phyloP scores from a whole-genome alignment of 2,888 invertebrate species.

The Hylaea fasciaria region DNA sequence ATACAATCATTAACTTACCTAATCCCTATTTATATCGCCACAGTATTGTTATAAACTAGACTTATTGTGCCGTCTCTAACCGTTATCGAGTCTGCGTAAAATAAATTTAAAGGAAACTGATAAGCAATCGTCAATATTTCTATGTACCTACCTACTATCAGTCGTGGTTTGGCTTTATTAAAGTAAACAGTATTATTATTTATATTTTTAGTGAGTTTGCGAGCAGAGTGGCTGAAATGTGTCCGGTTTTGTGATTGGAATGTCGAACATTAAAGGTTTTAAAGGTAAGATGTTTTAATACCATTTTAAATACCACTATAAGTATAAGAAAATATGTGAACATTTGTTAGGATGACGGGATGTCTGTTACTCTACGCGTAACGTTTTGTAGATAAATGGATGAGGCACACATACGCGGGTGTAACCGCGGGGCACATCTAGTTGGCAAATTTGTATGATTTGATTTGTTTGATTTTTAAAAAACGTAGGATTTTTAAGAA shows the following conservation, averaged over 20 bases:
- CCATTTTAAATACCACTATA: neutral
- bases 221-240: neutral
- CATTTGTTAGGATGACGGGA: neutral
- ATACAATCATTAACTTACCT: no score
- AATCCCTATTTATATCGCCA: no score
- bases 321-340: no score
- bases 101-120: slow-evolving; percentile 27
- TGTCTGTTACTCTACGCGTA: neutral
- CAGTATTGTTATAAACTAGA: no score
- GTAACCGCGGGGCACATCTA: no score
- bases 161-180: slow-evolving; percentile 5
- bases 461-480: no score
- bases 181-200: neutral
- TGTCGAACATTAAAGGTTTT: slow-evolving; percentile 10
- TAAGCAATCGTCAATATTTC: slow-evolving; percentile 24
- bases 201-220: neutral
- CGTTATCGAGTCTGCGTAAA: slow-evolving; percentile 9
- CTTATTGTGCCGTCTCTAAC: slow-evolving; percentile 8
- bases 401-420: neutral
- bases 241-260: slow-evolving; percentile 5
- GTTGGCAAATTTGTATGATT: no score
- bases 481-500: no score
- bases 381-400: neutral
- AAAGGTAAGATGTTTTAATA: slow-evolving; percentile 12
- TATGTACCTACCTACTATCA: slow-evolving; percentile 14